Evolutionary conservation across 35 echinoderm and acorn worm genomes (phyloP).

Genomic region (Lytechinus pictus): DNA sequence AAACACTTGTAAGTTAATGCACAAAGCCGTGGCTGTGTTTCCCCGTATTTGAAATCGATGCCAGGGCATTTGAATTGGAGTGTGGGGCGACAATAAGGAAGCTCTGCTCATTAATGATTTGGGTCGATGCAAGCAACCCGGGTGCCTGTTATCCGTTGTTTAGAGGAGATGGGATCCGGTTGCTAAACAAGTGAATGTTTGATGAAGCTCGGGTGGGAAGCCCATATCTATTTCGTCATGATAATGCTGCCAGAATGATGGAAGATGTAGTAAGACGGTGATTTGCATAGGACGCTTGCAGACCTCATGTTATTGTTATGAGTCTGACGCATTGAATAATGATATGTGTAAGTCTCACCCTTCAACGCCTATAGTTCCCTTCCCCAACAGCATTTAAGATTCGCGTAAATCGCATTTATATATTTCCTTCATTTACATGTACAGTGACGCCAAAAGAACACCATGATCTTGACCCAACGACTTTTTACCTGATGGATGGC

Average conservation of each 20-base stretch:
- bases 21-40: background rate
- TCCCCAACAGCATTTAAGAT: background rate
- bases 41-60: background rate
- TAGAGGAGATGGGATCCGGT: background rate
- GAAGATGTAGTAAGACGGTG: background rate
- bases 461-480: no score
- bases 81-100: background rate
- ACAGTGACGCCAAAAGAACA: no score
- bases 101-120: background rate
- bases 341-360: background rate
- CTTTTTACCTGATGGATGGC: no score
- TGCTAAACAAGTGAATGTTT: background rate
- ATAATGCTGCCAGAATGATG: background rate
- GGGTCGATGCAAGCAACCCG: background rate
- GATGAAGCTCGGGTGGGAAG: background rate
- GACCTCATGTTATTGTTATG: background rate
- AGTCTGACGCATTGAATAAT: background rate
- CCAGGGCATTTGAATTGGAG: background rate
- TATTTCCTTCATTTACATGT: no score
- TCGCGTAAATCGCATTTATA: no score
- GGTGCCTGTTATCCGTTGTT: background rate
- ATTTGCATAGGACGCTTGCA: background rate
- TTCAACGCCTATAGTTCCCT: background rate
- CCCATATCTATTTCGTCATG: background rate
- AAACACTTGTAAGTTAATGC: background rate